Base-by-base conservation (phyloP, 2,113 vertebrate genomes). In the Cyrtonyx montezumae region DNA sequence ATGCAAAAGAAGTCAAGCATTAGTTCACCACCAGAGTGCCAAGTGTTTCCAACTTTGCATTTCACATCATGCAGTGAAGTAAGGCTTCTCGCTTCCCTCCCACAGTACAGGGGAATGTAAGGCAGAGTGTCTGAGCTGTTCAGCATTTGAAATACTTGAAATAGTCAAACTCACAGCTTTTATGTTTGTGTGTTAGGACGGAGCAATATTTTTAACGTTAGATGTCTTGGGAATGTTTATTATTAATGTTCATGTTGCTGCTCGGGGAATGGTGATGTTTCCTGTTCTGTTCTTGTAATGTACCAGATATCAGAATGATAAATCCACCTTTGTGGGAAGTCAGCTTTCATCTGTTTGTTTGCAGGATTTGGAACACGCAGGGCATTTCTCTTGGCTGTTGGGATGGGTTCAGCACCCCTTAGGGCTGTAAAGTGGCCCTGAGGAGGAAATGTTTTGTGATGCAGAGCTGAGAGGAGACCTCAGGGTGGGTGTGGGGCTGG, bases 11-110 rank as follows among this genome's bases (percentile, higher is more conserved):
- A 94, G 95, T 88, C 83, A 91, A 94, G 88, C 77, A 79, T 91
- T 61, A 90, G 92, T 93, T 95, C 92, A 79, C 68, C 77, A 66
- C 92, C 37, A 25, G 94, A 90, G 88, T 46, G 84, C 94, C 89
- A 62, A 93, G 84, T 89, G 92, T 96, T 96, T 93, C 95, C 94
- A 96, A 94, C 84, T 96, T 93, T 89, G 7, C 86, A 82, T 92
- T 94, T 95, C 91, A 86, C 91, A 65, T 95, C 96, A 94, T 92
- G 94, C 86, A 84, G 96, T 62, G 71, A 80, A 94, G 85, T 85
- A 55, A 94, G 83, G 37, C 92, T 93, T 91, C 94, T 91, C 96
- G 93, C 95, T 91, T 95, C 83, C 92, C 93, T 95, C 95, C 95
- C 90, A 93, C 96, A 95, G 92, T 74, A 55, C 87, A 82, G 62